Conservation (phyloP, 2,888 invertebrate genomes). For the Ypsolopha scabrella region DNA sequence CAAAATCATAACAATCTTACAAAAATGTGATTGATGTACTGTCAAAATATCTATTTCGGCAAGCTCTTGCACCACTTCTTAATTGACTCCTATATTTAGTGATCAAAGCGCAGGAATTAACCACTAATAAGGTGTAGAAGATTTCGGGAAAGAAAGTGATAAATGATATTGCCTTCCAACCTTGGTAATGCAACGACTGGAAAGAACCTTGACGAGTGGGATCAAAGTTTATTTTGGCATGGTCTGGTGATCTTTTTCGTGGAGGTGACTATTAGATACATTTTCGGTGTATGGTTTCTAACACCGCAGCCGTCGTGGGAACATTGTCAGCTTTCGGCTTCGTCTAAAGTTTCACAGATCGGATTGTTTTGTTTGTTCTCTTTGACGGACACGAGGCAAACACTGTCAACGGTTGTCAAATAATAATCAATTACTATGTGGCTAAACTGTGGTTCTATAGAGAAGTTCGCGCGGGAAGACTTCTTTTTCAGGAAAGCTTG, state of each 20-base stretch:
- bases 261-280: too few relatives aligned
- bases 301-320: conserved; percentile 17
- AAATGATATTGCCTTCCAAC: conserved; percentile 33
- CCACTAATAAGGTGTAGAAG: conserved; percentile 23
- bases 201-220: too few relatives aligned
- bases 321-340: background rate
- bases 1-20: too few relatives aligned
- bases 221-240: too few relatives aligned
- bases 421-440: conserved; percentile 44
- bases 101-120: conserved; percentile 3
- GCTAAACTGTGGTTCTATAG: too few relatives aligned
- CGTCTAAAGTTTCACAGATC: background rate
- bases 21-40: too few relatives aligned
- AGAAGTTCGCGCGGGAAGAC: too few relatives aligned
- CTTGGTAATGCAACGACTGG: too few relatives aligned
- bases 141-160: conserved; percentile 40
- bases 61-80: background rate
- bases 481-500: too few relatives aligned
- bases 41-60: too few relatives aligned
- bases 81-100: background rate
- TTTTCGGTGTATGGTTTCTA: conserved; percentile 31
- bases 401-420: conserved; percentile 20
- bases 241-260: too few relatives aligned
- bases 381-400: background rate
- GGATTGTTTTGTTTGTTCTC: background rate